Base-by-base conservation (phyloP, 2,888 invertebrate species). In the Andrena trimmerana region DNA sequence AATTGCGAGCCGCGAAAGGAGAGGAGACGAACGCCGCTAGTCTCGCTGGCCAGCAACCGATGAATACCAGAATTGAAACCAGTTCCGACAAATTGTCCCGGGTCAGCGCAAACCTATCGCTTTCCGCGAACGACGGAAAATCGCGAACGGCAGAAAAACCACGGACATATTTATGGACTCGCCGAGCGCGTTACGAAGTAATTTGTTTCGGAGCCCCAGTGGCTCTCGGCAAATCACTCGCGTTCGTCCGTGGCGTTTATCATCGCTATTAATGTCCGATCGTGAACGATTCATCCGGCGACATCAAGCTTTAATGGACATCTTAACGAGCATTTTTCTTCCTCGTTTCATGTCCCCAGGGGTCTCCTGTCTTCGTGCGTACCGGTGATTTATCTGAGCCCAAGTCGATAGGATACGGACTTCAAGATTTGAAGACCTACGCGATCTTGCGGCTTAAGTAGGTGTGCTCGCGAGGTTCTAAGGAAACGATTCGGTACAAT, bases 61-160 rank as follows among this genome's bases (percentile, higher is more conserved):
- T 83, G 87, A 90, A 92, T 90, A 89, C 87, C 89, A 87, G 86
- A 90, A 90, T 91, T 89, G 85, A 89, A 92, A 91, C 91, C 88
- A 90, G 91, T 89, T 88, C 81, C 85, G 89, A 89, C 90, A 90
- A 91, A 92, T 91, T 90, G 88, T 90, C 86, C 79, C 86, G 82
- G 83, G 86, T 88, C 72, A 73, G 68, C 60, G 60, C 33, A n/a
- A 60, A 74, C 67, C 70, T 60, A 52, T 70, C 10, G 80, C 77
- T 83, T 77, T 77, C 70, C 79, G 29, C 66, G 75, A 69, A 74
- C 67, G 68, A 59, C 71, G 72, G 81, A 80, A 82, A 80, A 71
- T 73, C 48, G 42, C 52, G 36, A 24, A 6, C 65, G 60, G 10
- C 27, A 66, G 60, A 74, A 81, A 81, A 79, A 81, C 67, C 24